Conservation (phyloP, 2,888 invertebrate genomes). For the Drosophila conformis region DNA sequence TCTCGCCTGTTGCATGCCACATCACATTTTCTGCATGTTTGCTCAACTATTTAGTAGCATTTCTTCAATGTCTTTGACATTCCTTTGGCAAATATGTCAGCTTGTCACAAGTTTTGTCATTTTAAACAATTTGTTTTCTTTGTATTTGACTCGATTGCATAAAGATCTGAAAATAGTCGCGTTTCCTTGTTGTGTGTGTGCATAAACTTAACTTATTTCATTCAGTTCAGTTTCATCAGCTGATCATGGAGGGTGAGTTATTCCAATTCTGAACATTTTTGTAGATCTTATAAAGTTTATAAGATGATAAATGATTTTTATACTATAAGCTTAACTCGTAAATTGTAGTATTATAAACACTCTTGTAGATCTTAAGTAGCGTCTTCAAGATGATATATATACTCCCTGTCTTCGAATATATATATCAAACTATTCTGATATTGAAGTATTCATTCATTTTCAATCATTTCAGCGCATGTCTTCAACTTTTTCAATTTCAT, state of each 20-base stretch:
- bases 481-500: neutral
- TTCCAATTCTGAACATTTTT: neutral
- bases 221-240: neutral
- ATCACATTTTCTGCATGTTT: slow-evolving; percentile 14
- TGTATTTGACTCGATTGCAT: slow-evolving; percentile 10
- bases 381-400: neutral
- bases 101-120: slow-evolving; percentile 34
- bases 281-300: neutral
- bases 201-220: slow-evolving; percentile 19
- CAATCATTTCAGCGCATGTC: neutral
- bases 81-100: slow-evolving; percentile 18
- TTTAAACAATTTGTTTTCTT: slow-evolving; percentile 31
- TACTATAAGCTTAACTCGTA: neutral
- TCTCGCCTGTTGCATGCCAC: slow-evolving; percentile 53
- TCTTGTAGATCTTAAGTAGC: neutral
- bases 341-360: neutral
- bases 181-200: slow-evolving; percentile 5
- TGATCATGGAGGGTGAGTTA: slow-evolving; percentile 43
- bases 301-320: neutral
- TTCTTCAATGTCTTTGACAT: slow-evolving; percentile 19
- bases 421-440: neutral
- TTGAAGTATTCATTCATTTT: neutral
- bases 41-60: slow-evolving; percentile 41
- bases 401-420: neutral
- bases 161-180: slow-evolving; percentile 11